A percentile compares a stretch with the other conserved stretches of the same genome.
These are phyloP conservation scores for Polydrusus pterygomalis DNA, from an alignment of 2,888 invertebrate genomes.

Conservation along the genomic window DNA sequence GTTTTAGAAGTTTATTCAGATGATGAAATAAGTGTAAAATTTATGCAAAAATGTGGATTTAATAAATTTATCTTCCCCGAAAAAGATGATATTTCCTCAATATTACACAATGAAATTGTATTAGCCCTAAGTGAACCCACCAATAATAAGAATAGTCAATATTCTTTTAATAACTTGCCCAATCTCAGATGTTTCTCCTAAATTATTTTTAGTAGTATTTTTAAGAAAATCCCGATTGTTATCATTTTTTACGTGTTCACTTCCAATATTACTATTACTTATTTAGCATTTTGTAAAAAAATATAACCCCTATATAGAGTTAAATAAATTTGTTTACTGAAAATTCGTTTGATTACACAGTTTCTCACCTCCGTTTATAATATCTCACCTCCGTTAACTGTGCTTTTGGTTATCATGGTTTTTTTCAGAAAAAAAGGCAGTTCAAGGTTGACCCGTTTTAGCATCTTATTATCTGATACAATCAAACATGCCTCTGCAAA, in stretches of 20 bases:
- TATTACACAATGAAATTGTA: constrained; percentile 2
- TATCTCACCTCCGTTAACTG: constrained; percentile 5
- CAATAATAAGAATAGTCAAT: constrained; percentile 8
- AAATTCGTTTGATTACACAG: neutral
- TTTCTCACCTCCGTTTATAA: constrained; percentile 7
- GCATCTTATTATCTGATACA: neutral
- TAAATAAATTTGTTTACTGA: no score
- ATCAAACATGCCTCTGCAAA: neutral
- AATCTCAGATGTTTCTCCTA: neutral
- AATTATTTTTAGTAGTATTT: neutral
- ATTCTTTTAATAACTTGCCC: constrained; percentile 19
- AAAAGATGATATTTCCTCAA: constrained; percentile 30
- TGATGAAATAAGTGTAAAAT: constrained; percentile 9
- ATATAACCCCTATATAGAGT: no score
- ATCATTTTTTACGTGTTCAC: neutral
- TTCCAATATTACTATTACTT: no score
- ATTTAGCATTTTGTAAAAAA: no score
- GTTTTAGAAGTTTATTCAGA: constrained; percentile 4
- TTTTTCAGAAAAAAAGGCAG: neutral
- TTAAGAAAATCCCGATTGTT: no score
- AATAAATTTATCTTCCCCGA: constrained; percentile 20
- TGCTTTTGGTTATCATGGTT: neutral
- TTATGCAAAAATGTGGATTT: constrained; percentile 8
- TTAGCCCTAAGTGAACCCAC: neutral
- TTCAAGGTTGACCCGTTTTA: neutral